Base-by-base conservation (phyloP, 2,797 vertebrate species). In the Threskiornis aethiopicus region DNA sequence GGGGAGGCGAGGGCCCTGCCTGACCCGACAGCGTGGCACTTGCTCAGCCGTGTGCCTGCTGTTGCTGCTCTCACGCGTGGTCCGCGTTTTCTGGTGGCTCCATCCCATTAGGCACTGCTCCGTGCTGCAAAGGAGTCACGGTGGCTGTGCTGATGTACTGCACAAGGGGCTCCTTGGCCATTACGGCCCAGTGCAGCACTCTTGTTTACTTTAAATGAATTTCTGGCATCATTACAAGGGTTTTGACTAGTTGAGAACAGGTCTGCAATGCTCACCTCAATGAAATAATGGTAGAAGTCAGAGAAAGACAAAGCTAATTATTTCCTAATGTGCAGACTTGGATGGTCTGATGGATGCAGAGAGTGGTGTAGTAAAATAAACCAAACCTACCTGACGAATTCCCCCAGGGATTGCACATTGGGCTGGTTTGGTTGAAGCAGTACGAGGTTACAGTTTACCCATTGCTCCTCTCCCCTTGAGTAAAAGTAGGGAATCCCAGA, bases 401-500 rank as follows among this genome's bases (percentile, higher is more conserved):
- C 22, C 21, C 16, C 16, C 0, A 1, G 46, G 37, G 31, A 15
- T 31, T 72, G 24, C n/a, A 35, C 5, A 0, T 14, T 16, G 41
- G 55, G 49, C 11, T 39, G 20, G 18, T 25, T 79, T 79, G 35
- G 20, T 33, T 44, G 65, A 67, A 75, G 37, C n/a, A 49, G 26
- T 5, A 12, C 0, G 3, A 49, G 37, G 59, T 26, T 33, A 46
- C 16, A 20, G 13, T 4, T 72, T 11, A 31, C 16, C 4, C 24
- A 12, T 51, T 61, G 42, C 14, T 78, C 49, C n/a, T 14, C n/a
- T 62, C 29, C 41, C 5, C 22, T 65, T 41, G 19, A n/a, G 19
- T 18, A 18, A 21, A 35, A 44, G 47, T 20, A 49, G 44, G 51
- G 44, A 52, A 35, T 21, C 15, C 37, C 26, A 18, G 39, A 29